These are phyloP conservation scores for Pocillopora damicornis DNA, from an alignment of 64 coral and sea anemone species.

Conservation along the genomic window DNA sequence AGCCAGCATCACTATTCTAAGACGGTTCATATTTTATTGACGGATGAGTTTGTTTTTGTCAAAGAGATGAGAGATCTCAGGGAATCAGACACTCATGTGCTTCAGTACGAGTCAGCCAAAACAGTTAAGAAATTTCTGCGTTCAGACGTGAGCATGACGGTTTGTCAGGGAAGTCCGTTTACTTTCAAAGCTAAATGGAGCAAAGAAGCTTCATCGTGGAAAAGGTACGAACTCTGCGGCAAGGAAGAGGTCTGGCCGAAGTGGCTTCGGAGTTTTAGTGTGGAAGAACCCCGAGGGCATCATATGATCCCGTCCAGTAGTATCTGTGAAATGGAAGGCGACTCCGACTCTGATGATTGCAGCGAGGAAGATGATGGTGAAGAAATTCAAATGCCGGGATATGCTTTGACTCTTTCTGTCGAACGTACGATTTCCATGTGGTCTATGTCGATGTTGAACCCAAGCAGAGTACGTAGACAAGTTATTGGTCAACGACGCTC, in stretches of 20 bases:
- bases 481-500: conserved; percentile 8
- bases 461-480: conserved; percentile 51
- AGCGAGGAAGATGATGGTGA: conserved; percentile 46
- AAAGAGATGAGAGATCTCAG: conserved; percentile 41
- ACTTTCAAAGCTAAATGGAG: conserved; percentile 70
- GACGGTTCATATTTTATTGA: conserved; percentile 54
- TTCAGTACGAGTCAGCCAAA: conserved; percentile 50
- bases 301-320: not conserved
- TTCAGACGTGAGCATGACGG: conserved; percentile 29
- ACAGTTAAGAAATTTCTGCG: conserved; percentile 52
- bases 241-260: conserved; percentile 46
- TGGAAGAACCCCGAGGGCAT: not conserved
- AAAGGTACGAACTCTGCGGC: conserved; percentile 57
- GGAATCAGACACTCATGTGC: conserved; percentile 16
- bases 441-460: conserved; percentile 65
- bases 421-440: conserved; percentile 49
- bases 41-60: conserved; percentile 56
- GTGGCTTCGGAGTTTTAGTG: conserved; percentile 51
- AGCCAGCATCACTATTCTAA: conserved; percentile 48
- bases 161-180: conserved; percentile 50
- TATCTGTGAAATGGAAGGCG: not conserved
- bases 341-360: conserved; percentile 31
- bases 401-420: conserved; percentile 27
- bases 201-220: conserved; percentile 18
- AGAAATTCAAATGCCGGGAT: conserved; percentile 35